phyloP scores from a whole-genome alignment of 30 jellyfish, hydroid and myxozoan genomes.

The Hydractinia symbiolongicarpus region DNA sequence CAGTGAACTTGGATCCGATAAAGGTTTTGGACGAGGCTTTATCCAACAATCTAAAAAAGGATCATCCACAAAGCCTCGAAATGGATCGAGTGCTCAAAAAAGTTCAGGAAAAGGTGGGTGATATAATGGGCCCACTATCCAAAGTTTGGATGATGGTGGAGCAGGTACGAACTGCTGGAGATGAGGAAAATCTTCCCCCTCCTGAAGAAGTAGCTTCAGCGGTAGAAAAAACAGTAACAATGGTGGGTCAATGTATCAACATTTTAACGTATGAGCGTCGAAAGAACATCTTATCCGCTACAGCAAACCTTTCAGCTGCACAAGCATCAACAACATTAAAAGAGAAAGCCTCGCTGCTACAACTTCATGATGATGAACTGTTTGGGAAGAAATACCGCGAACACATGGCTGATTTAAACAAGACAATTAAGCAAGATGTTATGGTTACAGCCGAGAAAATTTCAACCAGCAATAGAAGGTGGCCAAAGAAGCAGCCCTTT shows the following conservation, averaged over 20 bases:
- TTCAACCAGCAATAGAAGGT: too few species aligned
- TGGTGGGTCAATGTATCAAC: not conserved
- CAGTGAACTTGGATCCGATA: not conserved
- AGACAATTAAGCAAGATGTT: not conserved
- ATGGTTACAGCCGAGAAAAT: not conserved
- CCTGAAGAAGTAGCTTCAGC: not conserved
- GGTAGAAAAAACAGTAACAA: not conserved
- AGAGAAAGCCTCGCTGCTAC: not conserved
- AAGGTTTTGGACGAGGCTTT: not conserved
- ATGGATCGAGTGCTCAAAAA: not conserved
- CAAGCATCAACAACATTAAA: too few species aligned
- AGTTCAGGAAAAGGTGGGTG: slow-evolving; percentile 8
- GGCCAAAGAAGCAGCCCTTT: not conserved
- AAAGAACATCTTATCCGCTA: too few species aligned
- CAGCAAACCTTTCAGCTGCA: too few species aligned
- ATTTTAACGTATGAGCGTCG: too few species aligned
- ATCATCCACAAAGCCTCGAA: not conserved
- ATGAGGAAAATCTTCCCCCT: not conserved
- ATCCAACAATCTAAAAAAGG: not conserved
- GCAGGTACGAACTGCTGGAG: not conserved
- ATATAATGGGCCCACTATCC: slow-evolving; percentile 7
- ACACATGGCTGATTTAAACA: not conserved
- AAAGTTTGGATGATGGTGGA: not conserved
- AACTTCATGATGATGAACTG: not conserved
- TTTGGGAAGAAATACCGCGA: not conserved